Evolutionary conservation across 2,797 vertebrate genomes (phyloP), one percentile per base, ranked within the genome.

Genomic region (Melanotaenia boesemani): DNA sequence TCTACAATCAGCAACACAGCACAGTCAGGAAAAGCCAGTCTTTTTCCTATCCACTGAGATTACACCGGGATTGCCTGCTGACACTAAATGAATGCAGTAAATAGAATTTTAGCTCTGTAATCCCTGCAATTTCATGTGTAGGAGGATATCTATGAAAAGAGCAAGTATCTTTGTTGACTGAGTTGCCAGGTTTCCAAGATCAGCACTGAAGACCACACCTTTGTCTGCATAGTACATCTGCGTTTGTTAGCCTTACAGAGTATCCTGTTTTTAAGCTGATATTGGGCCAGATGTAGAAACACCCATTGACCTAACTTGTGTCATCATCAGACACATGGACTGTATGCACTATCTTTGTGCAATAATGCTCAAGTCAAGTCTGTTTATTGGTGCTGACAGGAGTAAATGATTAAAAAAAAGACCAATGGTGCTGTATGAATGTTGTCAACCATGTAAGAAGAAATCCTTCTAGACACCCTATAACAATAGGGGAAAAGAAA

Each of bases 181-280:
- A 77, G 83, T 88, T 87, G 84, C 87, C 89, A 81, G 86, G 89
- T 90, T 89, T 88, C 88, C 76, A 74, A 86, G 78, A 87, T 90
- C 78, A 77, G 76, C 22, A 46, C 11, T 65, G 77, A 85, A 79
- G 86, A 89, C 91, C 91, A 85, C 91, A 91, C 90, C 92, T 90
- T 90, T 90, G 84, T 91, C 89, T 91, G 84, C 83, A 84, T 60
- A 87, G 86, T 74, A 78, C 77, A 83, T 85, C 82, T 84, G 54
- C 6, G 57, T 76, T 76, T 86, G 54, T 88, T 78, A 41, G 71
- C 32, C 79, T 77, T 76, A 87, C 76, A 84, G 74, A 63, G 57
- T 72, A 85, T 90, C 86, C 84, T 91, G 87, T 89, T 82, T 82
- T 86, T 76, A 63, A 66, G 54, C 70, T 60, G 63, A 79, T 70